Base-by-base conservation (phyloP, 2,888 invertebrate genomes). In the Tridacna crocea region DNA sequence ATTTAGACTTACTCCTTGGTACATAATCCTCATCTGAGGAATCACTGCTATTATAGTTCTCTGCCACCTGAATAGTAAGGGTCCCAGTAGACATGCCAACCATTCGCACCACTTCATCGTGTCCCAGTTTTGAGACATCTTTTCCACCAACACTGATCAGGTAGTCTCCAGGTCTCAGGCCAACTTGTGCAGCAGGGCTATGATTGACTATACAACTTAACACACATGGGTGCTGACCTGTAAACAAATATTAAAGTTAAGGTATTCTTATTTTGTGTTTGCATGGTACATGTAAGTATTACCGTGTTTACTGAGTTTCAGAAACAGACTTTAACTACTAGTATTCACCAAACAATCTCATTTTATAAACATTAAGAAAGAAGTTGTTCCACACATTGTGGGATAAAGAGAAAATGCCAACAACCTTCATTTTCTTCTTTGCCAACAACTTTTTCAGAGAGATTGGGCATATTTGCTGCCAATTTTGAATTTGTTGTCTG, bases 211-310 rank as follows among this genome's bases (percentile, higher is more conserved):
- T 98, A 91, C 98, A 98, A 75, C 98, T 98, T 80, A 99, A 96
- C 85, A 98, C 97, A 94, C 99, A 99, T 0, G 99, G 99, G 93
- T 98, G 97, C 94, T 99, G 98, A 4, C 99, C 99, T 84, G 61
- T 15, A 74, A 73, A 13, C 24, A 63, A 13, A 63, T 36, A 36
- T 36, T 36, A 8, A 36, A 36, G 36, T 36, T 36, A 36, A 36
- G 8, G 36, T 36, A 36, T 36, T 36, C 36, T 36, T 36, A 36
- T 36, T 36, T 36, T 36, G 36, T 36, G 36, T 8, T 4, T 36
- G 36, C 36, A 36, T 36, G 36, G 36, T 36, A 8, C 8, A 36
- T 36, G 2, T 36, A 2, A 36, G 36, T 36, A 36, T 36, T n/a
- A n/a, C n/a, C n/a, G 36, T 36, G 8, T 36, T 8, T 36, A 36